Base-by-base conservation (phyloP, 2,888 invertebrate genomes). In the Erynnis tages region DNA sequence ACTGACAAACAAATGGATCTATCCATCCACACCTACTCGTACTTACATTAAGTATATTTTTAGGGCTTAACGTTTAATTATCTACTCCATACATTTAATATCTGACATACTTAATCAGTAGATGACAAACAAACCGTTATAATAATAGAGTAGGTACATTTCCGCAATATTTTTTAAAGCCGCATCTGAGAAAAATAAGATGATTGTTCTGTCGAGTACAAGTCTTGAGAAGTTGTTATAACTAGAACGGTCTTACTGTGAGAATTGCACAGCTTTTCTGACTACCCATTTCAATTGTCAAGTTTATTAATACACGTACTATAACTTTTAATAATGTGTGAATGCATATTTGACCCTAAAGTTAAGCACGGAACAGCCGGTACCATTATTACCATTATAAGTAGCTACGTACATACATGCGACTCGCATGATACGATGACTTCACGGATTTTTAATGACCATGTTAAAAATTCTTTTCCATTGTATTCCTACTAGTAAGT, bases 191-290 rank as follows among this genome's bases (percentile, higher is more conserved):
- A 85, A 83, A 73, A 77, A 71, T 66, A 59, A 66, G 62, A 70
- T 76, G 73, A 84, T 84, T 82, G 82, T 81, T 80, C 73, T 68
- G 69, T 76, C 76, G 75, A 79, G 76, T 14, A 17, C 25, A 16
- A 10, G 25, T 35, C 46, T 45, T 46, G 46, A 35, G 46, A 46
- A 46, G 17, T 46, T 10, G 4, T 10, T 46, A 16, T 46, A 46
- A 46, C 35, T 25, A 35, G 46, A 23, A 14, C 17, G 34, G 25
- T 7, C 4, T 66, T 63, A 59, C 66, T 79, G 80, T 80, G 80
- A 70, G 78, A 81, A 79, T 60, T 52, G 66, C 62, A 56, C 61
- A 64, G 60, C 66, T 64, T 66, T 66, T 60, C 69, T 64, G 60
- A 60, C 45, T 35, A 45, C 53, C 35, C 35, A 58, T 64, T 63